These are phyloP conservation scores for Aethes cnicana DNA, from an alignment of 2,888 invertebrate genomes.

Conservation along the genomic window DNA sequence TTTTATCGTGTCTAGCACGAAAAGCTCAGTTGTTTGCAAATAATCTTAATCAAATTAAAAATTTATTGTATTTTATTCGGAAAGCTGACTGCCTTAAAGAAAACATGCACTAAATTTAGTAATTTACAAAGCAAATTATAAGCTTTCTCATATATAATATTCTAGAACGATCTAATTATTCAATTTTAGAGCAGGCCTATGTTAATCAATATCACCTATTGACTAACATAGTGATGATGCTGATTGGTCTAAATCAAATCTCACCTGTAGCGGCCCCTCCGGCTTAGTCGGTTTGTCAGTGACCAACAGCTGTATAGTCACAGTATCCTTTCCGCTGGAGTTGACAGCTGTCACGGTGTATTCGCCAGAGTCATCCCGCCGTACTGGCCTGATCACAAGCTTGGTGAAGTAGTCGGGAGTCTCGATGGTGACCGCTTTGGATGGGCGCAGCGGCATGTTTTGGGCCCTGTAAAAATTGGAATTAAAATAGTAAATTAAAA, in stretches of 20 bases:
- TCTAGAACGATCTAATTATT: no score
- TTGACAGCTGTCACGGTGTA: constrained; percentile 93
- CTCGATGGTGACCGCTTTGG: constrained; percentile 90
- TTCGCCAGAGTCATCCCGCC: constrained; percentile 92
- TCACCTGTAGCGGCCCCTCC: constrained; percentile 93
- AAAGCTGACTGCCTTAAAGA: no score
- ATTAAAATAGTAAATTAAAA: not conserved
- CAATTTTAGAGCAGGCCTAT: no score
- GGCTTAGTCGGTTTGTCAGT: constrained; percentile 94
- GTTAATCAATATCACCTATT: no score
- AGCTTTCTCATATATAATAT: no score
- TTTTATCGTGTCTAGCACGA: no score
- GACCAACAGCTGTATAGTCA: constrained; percentile 90
- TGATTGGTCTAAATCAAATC: not conserved
- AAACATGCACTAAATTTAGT: no score
- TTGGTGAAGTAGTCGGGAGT: constrained; percentile 94
- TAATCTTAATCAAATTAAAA: no score
- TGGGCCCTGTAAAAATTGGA: constrained; percentile 80
- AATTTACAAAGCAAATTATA: no score
- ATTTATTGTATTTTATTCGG: no score
- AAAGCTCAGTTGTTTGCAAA: no score
- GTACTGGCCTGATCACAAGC: constrained; percentile 89
- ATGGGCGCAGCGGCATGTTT: constrained; percentile 86
- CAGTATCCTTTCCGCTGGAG: constrained; percentile 92
- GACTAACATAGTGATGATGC: no score